Conservation (phyloP, 2,797 vertebrate species). For the Syncerus caffer region DNA sequence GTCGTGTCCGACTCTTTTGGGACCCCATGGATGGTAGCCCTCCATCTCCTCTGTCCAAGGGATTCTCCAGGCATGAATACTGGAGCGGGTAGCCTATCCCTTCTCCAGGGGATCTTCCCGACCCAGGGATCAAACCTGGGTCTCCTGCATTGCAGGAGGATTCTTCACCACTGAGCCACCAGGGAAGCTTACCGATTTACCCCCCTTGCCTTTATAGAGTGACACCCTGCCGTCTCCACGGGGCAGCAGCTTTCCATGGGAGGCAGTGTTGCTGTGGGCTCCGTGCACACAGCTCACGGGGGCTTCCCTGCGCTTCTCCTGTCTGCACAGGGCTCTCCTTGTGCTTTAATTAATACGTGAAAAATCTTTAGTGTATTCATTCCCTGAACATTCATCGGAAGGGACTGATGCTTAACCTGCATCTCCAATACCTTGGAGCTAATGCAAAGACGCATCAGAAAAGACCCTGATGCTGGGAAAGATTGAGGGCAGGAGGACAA, state of each 20-base stretch:
- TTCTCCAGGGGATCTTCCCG: neutral
- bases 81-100: neutral
- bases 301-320: rapidly evolving
- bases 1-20: neutral
- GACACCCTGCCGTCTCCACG: rapidly evolving
- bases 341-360: rapidly evolving
- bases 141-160: neutral
- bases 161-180: neutral
- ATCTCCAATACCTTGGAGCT: neutral
- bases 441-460: neutral
- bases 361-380: rapidly evolving
- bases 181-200: neutral
- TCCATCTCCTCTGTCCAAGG: neutral
- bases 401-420: neutral
- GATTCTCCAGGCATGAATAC: neutral
- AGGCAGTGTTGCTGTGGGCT: rapidly evolving
- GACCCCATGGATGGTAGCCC: neutral
- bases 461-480: neutral
- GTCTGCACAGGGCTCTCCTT: rapidly evolving
- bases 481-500: neutral
- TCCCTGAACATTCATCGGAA: neutral
- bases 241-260: rapidly evolving
- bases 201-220: rapidly evolving
- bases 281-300: rapidly evolving
- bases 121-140: neutral